Percentiles rank a stretch among this genome's conserved stretches.
These are phyloP conservation scores for Eulemur macaco DNA, from an alignment of 2,113 vertebrate species.

Conservation along the genomic window DNA sequence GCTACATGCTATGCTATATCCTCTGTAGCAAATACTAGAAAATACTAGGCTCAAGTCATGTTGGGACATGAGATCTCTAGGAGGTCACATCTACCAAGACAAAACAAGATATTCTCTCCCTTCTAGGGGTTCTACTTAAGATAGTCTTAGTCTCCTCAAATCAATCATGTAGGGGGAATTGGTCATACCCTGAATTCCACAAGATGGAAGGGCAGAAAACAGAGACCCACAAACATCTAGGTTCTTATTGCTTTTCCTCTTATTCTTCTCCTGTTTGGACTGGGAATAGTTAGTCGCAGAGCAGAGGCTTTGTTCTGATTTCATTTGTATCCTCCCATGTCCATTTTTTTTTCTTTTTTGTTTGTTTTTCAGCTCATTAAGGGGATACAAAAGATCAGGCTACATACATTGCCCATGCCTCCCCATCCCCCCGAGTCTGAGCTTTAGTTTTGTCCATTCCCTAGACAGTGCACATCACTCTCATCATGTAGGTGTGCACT, in stretches of 20 bases:
- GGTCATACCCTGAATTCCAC: not conserved
- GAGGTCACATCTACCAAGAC: not conserved
- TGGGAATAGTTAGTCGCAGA: too few species aligned
- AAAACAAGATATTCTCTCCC: not conserved
- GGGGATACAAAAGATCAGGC: too few species aligned
- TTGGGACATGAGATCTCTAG: not conserved
- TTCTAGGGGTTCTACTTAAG: not conserved
- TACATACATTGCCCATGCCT: too few species aligned
- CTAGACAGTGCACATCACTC: too few species aligned
- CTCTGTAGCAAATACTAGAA: not conserved
- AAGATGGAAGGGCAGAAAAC: not conserved
- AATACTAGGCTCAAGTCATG: not conserved
- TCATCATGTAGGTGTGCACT: too few species aligned
- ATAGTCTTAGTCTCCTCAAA: not conserved
- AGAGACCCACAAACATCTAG: not conserved
- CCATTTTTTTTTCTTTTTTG: too few species aligned
- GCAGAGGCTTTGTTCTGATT: not conserved
- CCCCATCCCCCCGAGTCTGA: too few species aligned
- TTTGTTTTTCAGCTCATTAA: too few species aligned
- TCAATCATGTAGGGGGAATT: not conserved
- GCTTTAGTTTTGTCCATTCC: too few species aligned
- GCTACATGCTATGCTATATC: not conserved
- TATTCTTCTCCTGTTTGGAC: not conserved
- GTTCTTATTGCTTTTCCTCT: not conserved
- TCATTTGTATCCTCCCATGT: not conserved